Base-by-base conservation (phyloP, 2,888 invertebrate species). In the Chorisops tibialis region DNA sequence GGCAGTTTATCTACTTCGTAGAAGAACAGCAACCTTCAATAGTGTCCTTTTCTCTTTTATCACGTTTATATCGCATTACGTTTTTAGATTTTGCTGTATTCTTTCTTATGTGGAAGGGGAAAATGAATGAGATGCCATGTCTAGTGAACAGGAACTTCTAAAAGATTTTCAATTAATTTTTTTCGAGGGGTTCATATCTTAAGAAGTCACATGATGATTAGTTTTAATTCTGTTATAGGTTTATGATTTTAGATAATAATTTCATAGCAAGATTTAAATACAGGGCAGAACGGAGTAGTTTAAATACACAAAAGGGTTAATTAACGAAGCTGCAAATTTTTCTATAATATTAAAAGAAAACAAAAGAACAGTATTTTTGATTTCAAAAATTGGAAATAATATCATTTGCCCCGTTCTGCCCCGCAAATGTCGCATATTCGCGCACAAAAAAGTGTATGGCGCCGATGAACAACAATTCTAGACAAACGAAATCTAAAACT, bases 221-320 rank as follows among this genome's bases (percentile, higher is more conserved):
- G 43, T 60, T 60, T 45, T 35, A 41, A 43, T n/a, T 45, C 51
- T 60, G 51, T 60, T 60, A 60, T 51, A 50, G 60, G 50, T 50
- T 51, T 51, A 60, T 60, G 43, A 60, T 59, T 59, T 45, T 41
- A 51, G 51, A 50, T 43, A 51, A 51, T 50, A 60, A 35, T 48
- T 48, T n/a, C n/a, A n/a, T n/a, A n/a, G n/a, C n/a, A n/a, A n/a
- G n/a, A n/a, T n/a, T n/a, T n/a, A n/a, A n/a, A n/a, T n/a, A n/a
- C n/a, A n/a, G n/a, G n/a, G n/a, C n/a, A n/a, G n/a, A n/a, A n/a
- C n/a, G n/a, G n/a, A n/a, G n/a, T n/a, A n/a, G n/a, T n/a, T n/a
- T n/a, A n/a, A n/a, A n/a, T n/a, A n/a, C n/a, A n/a, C n/a, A n/a
- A n/a, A n/a, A n/a, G n/a, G n/a, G n/a, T n/a, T n/a, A n/a, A n/a